Evolutionary conservation across 2,888 invertebrate genomes (phyloP), one percentile per base, ranked within the genome.

Genomic region (Stenoptilia bipunctidactyla): DNA sequence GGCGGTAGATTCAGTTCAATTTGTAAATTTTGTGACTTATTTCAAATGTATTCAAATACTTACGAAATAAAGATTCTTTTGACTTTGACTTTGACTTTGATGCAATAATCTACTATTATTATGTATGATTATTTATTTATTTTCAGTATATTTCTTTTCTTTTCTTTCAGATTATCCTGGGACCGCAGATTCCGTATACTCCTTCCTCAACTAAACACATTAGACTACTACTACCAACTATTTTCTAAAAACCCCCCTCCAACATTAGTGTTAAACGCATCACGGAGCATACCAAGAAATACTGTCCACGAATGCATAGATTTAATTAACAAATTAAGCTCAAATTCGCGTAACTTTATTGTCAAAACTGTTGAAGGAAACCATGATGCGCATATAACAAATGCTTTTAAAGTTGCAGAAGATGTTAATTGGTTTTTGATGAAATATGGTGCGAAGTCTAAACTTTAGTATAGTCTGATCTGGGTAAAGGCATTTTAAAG

Each of bases 151-250:
- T n/a, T n/a, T n/a, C n/a, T n/a, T n/a, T 10, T 27, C 37, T 33
- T 13, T 34, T 35, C 15, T 50, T 50, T 1, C 55, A 71, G 70
- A 44, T 61, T 67, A 36, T 30, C 30, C n/a, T 30, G 30, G 30
- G 30, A 30, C 30, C 30, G 30, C 30, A 9, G 30, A n/a, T 12
- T n/a, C 30, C 9, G 12, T 9, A 10, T 30, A 3, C 3, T 30
- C 2, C 6, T 30, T 4, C 30, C 30, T 8, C n/a, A 4, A 8
- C 4, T n/a, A 30, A 8, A 10, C 30, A n/a, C 30, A 3, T n/a
- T 3, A 9, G 30, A 30, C 4, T 30, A 8, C 12, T 30, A 30
- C n/a, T 30, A 8, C n/a, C 4, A 30, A 30, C n/a, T 30, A n/a
- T 8, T 30, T n/a, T n/a, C 30, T 8, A 9, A 9, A n/a, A 9